Evolutionary conservation across 2,113 vertebrate genomes (phyloP).

Genomic region (Lophotis ruficrista): DNA sequence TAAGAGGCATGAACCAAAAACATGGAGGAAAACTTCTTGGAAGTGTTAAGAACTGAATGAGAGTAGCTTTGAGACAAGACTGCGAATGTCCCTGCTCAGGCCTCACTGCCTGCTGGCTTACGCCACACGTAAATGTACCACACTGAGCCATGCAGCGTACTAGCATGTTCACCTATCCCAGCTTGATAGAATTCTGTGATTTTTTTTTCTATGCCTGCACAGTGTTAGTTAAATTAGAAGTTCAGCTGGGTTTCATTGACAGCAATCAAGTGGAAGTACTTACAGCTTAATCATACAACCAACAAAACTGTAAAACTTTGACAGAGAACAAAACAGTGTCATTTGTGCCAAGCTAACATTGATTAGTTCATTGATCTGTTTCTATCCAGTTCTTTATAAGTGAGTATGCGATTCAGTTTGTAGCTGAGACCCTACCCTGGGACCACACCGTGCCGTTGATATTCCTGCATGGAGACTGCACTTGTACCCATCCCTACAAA

Average conservation of each 20-base stretch:
- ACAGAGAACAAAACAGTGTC: background rate
- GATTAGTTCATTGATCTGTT: background rate
- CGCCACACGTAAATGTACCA: fast-evolving
- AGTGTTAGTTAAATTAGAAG: background rate
- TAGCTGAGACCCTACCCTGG: background rate
- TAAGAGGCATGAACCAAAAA: background rate
- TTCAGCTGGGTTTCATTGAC: background rate
- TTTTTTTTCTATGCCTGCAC: background rate
- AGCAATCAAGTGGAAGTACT: background rate
- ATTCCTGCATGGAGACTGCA: background rate
- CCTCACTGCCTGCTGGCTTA: fast-evolving
- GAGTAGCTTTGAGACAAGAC: background rate
- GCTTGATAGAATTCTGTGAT: background rate
- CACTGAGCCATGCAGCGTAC: too few species aligned
- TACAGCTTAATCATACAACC: background rate
- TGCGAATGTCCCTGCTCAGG: background rate
- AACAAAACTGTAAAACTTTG: background rate
- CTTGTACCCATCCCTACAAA: background rate
- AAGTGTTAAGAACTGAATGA: background rate
- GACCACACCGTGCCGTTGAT: background rate
- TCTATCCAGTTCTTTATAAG: background rate
- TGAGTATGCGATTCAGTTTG: background rate
- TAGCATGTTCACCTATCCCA: background rate
- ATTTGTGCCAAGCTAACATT: background rate
- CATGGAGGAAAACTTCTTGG: background rate